Base-by-base conservation (phyloP, 35 echinoderm and acorn worm species). In the Strongylocentrotus purpuratus region DNA sequence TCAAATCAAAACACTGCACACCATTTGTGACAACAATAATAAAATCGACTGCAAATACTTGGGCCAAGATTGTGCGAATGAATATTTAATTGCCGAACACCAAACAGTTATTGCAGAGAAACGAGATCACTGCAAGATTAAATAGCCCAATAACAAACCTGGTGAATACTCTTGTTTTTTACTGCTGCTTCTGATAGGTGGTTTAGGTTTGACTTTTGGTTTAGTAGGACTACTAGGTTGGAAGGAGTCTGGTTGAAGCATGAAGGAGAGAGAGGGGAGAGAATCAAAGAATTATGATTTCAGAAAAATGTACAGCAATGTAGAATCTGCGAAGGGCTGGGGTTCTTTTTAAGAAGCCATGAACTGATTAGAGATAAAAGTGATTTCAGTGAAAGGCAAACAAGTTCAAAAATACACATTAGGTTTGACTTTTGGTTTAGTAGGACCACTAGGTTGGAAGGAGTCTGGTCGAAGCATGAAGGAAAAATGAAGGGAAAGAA, bases 191-290 rank as follows among this genome's bases (percentile, higher is more conserved):
- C 91, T 33, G n/a, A 58, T 32, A 9, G 91, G 91, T 28, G 91
- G 91, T 58, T 58, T 47, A 15, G 91, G 91, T 58, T 93, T 93
- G 20, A 93, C 91, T 46, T 93, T 93, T 13, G 91, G 91, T 58
- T 93, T 93, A 13, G 91, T 47, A 4, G 91, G 91, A 32, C 91
- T 93, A 28, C 18, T 12, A 2, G 91, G 45, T 8, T 89, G 65
- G 65, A 78, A 78, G 87, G 45, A 33, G 87, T 89, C 87, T 89
- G 32, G n/a, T 33, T 2, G 1, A 31, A 86, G n/a, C 33, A 31
- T 31, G 33, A 33, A 22, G 33, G 85, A 86, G 11, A 86, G 22
- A 33, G 9, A 86, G n/a, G 1, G 85, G 28, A 31, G 8, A 86
- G n/a, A 31, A 31, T 12, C 33, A 31, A 2, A 86, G 33, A 86